Base-by-base conservation (phyloP, 2,113 vertebrate genomes). In the Platycercus adscitus region DNA sequence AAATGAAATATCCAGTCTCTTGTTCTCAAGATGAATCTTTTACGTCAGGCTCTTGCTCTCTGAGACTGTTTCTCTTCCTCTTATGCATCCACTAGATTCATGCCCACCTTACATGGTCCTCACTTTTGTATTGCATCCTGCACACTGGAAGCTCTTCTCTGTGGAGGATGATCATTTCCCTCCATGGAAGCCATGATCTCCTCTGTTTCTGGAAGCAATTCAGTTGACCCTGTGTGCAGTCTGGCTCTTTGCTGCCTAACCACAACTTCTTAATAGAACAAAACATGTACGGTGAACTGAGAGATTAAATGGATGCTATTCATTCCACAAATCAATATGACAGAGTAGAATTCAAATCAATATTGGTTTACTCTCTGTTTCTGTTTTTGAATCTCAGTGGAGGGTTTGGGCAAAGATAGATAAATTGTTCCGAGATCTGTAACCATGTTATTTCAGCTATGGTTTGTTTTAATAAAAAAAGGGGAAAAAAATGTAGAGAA, bases 381-480 rank as follows among this genome's bases (percentile, higher is more conserved):
- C 71, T 91, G 0, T 66, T 69, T 89, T 79, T 87, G 37, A 79
- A 29, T 93, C 20, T 80, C 1, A 2, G 17, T 75, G 55, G 49
- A 23, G 33, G 21, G 17, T 81, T 85, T 72, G 44, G 25, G 31
- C 28, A 61, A 70, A 83, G 61, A 46, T 18, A 65, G 35, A 55
- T n/a, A 0, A 72, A 58, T 72, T 73, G 44, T 83, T 82, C 35
- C 29, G 58, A 50, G 61, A 52, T 41, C 33, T 69, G 3, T 47
- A 71, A 50, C 35, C n/a, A 9, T 55, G 31, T 43, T 76, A 63
- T 71, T 83, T 86, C 73, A 75, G 53, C 35, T 76, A 4, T 37
- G 35, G 44, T 31, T 92, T 79, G 37, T 81, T 70, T 77, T 82
- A 79, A 77, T 66, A 31, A 64, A 82, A 85, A 76, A 88, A 21